Percentiles rank a stretch among this genome's conserved stretches.
Conservation (phyloP, 2,797 vertebrate species). For the Sebastes dallii region DNA sequence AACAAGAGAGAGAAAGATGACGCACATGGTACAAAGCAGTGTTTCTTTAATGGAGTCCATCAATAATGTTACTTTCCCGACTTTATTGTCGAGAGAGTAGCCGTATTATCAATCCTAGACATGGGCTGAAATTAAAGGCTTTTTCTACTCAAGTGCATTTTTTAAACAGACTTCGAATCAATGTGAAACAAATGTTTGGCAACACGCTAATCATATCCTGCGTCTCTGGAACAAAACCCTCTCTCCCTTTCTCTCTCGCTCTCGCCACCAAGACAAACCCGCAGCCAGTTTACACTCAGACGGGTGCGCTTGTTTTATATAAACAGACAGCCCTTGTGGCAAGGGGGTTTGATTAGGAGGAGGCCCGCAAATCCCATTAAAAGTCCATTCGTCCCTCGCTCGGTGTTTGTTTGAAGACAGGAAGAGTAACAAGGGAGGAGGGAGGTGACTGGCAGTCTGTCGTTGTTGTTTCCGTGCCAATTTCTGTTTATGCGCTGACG, state of each 20-base stretch:
- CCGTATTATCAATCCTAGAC: slow-evolving; percentile 67
- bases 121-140: slow-evolving; percentile 59
- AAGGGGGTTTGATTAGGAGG: slow-evolving; percentile 81
- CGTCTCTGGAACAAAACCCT: slow-evolving; percentile 57
- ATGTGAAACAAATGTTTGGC: slow-evolving; percentile 82
- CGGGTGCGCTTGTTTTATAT: slow-evolving; percentile 77
- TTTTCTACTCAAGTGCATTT: slow-evolving; percentile 40
- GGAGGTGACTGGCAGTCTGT: slow-evolving; percentile 54
- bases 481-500: slow-evolving; percentile 64
- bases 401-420: slow-evolving; percentile 81
- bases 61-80: slow-evolving; percentile 69
- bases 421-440: slow-evolving; percentile 61
- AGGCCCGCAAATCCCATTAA: slow-evolving; percentile 84
- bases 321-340: slow-evolving; percentile 81
- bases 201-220: slow-evolving; percentile 63
- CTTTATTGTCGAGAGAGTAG: slow-evolving; percentile 67
- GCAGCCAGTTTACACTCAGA: slow-evolving; percentile 77
- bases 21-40: slow-evolving; percentile 60
- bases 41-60: slow-evolving; percentile 76
- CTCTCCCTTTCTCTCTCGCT: slow-evolving; percentile 17
- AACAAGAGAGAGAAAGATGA: slow-evolving; percentile 65
- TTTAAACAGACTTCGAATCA: slow-evolving; percentile 55
- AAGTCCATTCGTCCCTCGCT: slow-evolving; percentile 75
- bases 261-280: slow-evolving; percentile 69
- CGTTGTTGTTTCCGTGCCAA: slow-evolving; percentile 57